phyloP scores from a whole-genome alignment of 2,113 vertebrate genomes.

The Brachirus orientalis region DNA sequence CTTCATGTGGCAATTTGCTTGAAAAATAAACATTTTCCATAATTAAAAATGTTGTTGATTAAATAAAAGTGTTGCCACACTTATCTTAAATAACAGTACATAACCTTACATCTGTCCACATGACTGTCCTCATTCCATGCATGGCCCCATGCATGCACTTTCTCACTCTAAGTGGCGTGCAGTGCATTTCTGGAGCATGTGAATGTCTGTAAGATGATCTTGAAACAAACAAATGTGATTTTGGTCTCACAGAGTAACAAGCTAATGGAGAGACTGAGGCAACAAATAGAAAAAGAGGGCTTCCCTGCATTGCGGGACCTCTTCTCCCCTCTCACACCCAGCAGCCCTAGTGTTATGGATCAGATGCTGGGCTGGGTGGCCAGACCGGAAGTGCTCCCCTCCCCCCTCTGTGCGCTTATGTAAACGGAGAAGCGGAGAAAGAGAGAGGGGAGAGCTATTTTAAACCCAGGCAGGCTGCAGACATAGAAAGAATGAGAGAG shows the following conservation, averaged over 20 bases:
- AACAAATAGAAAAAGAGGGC: conserved; percentile 31
- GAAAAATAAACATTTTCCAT: too few relatives aligned
- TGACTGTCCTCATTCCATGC: too few relatives aligned
- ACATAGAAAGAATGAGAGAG: conserved; percentile 77
- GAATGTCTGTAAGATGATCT: too few relatives aligned
- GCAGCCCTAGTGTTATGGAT: conserved; percentile 77
- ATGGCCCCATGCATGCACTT: too few relatives aligned
- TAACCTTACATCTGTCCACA: too few relatives aligned
- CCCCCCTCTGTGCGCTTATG: conserved; percentile 78
- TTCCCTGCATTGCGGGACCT: conserved; percentile 61
- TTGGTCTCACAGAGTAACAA: conserved; percentile 1
- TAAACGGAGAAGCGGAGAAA: conserved; percentile 82
- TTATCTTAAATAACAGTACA: too few relatives aligned
- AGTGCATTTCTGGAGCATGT: too few relatives aligned
- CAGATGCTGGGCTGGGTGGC: conserved; percentile 77
- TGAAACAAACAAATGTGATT: conserved; percentile 6
- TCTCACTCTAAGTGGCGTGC: too few relatives aligned
- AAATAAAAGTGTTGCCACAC: too few relatives aligned
- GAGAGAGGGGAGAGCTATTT: conserved; percentile 81
- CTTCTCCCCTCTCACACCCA: conserved; percentile 54
- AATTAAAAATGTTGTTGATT: too few relatives aligned
- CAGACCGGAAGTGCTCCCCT: conserved; percentile 81
- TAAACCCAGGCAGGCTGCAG: conserved; percentile 78
- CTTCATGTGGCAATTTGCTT: too few relatives aligned
- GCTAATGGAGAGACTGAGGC: conserved; percentile 11